Conservation (phyloP, 2,113 vertebrate genomes). For the Tursiops truncatus region DNA sequence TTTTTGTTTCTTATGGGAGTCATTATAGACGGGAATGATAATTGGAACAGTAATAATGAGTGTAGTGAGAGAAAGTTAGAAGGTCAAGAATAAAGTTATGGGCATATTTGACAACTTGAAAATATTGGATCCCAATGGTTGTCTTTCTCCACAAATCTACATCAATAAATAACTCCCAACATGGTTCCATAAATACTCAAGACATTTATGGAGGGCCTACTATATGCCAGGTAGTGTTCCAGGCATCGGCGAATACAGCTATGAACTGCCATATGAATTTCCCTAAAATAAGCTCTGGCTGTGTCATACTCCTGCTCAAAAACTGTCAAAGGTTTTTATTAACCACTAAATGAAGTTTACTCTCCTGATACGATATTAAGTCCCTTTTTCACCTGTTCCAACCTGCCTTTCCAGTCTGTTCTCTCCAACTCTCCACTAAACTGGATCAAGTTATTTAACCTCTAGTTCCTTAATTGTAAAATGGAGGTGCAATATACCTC, state of each 20-base stretch:
- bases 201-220: not conserved
- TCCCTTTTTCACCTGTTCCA: not conserved
- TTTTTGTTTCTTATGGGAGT: not conserved
- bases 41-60: not conserved
- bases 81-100: not conserved
- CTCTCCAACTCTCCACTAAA: not conserved
- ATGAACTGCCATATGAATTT: not conserved
- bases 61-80: not conserved
- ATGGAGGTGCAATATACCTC: not conserved
- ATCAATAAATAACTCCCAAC: not conserved
- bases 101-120: not conserved
- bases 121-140: not conserved
- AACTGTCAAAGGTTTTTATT: not conserved
- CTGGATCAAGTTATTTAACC: not conserved
- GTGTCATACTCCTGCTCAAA: not conserved
- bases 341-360: not conserved
- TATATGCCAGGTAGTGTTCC: not conserved
- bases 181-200: not conserved
- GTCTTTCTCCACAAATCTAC: not conserved
- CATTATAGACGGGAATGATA: not conserved
- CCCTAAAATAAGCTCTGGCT: not conserved
- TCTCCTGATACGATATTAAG: not conserved
- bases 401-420: not conserved
- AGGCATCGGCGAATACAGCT: not conserved
- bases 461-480: not conserved